Evolutionary conservation across 2,888 invertebrate species (phyloP).

Genomic region (Perithous albicinctus): DNA sequence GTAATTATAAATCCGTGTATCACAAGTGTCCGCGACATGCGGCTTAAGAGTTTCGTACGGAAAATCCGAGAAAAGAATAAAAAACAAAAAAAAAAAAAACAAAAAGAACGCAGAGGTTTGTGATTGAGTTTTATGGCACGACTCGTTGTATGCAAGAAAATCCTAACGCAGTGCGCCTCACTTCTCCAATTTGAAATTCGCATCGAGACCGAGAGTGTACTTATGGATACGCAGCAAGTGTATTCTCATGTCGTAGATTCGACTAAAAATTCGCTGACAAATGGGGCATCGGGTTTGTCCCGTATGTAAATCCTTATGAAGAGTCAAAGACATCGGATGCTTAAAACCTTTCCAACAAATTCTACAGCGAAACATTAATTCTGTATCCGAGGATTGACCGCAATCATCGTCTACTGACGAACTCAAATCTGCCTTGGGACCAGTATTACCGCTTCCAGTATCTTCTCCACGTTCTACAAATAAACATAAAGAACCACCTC

Average conservation of each 20-base stretch:
- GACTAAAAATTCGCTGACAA: constrained; percentile 87
- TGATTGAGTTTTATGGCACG: constrained; percentile 50
- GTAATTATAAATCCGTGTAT: constrained; percentile 33
- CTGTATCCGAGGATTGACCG: constrained; percentile 84
- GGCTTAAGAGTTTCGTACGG: constrained; percentile 47
- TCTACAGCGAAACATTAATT: constrained; percentile 87
- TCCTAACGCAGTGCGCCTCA: background rate
- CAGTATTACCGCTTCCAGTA: constrained; percentile 75
- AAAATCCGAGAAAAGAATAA: constrained; percentile 15
- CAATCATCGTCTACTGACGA: constrained; percentile 79
- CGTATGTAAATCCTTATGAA: constrained; percentile 88
- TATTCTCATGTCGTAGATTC: constrained; percentile 88
- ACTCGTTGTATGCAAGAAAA: constrained; percentile 20
- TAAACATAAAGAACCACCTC: constrained; percentile 79
- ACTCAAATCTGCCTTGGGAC: constrained; percentile 77
- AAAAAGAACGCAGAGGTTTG: constrained; percentile 3
- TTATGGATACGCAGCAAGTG: constrained; percentile 88
- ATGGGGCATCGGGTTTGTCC: constrained; percentile 88
- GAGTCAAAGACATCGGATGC: constrained; percentile 87
- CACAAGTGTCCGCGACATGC: constrained; percentile 55
- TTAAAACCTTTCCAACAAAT: constrained; percentile 88
- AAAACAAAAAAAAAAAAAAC: background rate
- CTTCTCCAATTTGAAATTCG: constrained; percentile 38
- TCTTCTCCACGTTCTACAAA: constrained; percentile 81
- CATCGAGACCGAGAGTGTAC: constrained; percentile 75